Conservation (phyloP, 2,797 vertebrate species). For the Lithobates pipiens region DNA sequence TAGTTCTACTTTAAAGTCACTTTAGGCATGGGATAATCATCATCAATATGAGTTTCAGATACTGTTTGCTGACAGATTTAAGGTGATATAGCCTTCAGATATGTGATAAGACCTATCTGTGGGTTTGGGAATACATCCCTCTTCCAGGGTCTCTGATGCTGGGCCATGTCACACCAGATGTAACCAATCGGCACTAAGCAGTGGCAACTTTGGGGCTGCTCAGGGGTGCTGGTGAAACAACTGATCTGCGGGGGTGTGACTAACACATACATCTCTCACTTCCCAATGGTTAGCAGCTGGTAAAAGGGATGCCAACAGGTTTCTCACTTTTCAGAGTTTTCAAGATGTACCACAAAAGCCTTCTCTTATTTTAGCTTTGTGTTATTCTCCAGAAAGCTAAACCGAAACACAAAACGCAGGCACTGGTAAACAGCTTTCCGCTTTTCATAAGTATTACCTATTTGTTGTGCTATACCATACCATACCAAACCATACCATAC, state of each 20-base stretch:
- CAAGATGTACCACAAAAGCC: background rate
- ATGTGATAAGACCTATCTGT: no score
- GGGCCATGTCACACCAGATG: background rate
- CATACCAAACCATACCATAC: background rate
- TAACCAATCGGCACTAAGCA: background rate
- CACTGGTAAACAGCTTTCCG: background rate
- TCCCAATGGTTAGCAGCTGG: background rate
- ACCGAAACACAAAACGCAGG: background rate
- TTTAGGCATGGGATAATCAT: no score
- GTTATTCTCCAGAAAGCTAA: background rate
- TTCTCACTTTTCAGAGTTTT: background rate
- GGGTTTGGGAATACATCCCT: background rate
- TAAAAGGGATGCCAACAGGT: background rate
- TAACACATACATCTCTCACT: background rate
- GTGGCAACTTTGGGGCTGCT: background rate
- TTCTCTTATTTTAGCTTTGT: background rate
- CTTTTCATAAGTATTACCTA: background rate
- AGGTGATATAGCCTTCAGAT: no score
- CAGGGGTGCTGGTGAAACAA: background rate
- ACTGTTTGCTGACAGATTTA: no score
- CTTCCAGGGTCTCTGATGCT: no score
- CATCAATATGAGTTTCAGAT: no score
- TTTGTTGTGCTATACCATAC: background rate
- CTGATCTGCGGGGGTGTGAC: background rate
- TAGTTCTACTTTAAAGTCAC: no score